Base-by-base conservation (phyloP, 1,140 invertebrate genomes). In the Epicauta chinensis region DNA sequence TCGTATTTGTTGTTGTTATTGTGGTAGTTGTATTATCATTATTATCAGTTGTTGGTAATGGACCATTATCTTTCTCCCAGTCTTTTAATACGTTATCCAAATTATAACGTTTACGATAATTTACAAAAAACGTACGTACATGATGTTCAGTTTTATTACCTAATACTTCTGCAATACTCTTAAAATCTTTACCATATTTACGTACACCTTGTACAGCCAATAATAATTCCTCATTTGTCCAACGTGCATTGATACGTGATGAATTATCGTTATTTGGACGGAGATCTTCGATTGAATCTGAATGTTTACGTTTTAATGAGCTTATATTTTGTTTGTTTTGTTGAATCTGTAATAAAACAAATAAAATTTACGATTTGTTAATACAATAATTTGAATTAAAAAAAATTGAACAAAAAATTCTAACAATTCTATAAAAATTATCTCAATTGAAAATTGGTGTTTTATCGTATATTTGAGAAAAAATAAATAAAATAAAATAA, bases 101-200 rank as follows among this genome's bases (percentile, higher is more conserved):
- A 71, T 94, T 93, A 72, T 91, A 95, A 40, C 91, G 81, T 51
- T 89, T 81, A 37, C 91, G 80, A 72, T 97, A 92, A 63, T 91
- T 94, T 0, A 89, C 80, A 70, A 89, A 96, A 74, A 97, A 98
- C 17, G 83, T 86, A 48, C 89, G 82, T 12, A 97, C 78, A 70
- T 97, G 93, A 30, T 84, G 81, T 71, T 97, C 93, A 2, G 88
- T 94, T 75, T 98, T 98, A 16, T 93, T 97, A 43, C 91, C 91
- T 53, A 98, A 84, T 3, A 94, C 84, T 72, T 97, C 93, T 11
- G 94, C 91, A 54, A 98, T 97, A 15, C 91, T 90, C 72, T 90
- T 85, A 74, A 95, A 97, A 71, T 97, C 89, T 75, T 93, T 95
- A 61, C 95, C 95, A 74, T 93, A 97, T 71, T 93, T 93, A 37